Evolutionary conservation across 2,888 invertebrate species (phyloP), one percentile per base, ranked within the genome.

Genomic region (Tetanocera ferruginea): DNA sequence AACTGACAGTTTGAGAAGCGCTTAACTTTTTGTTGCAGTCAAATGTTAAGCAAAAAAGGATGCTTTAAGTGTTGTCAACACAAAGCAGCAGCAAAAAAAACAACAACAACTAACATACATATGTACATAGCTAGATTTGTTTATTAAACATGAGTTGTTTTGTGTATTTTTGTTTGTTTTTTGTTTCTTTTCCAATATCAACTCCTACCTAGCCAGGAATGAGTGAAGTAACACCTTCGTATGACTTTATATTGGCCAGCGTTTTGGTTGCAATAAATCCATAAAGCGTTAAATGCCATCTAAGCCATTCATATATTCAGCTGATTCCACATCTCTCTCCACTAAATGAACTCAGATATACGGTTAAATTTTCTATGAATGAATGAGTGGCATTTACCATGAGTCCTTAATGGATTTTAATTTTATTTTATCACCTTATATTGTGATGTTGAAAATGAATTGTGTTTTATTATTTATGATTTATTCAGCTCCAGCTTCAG

Each of bases 201-300:
- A n/a, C 31, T 34, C 14, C n/a, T 34, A 64, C 34, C 19, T n/a
- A 11, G 34, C 34, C 3, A 34, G n/a, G 34, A 5, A 6, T 8
- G 28, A 31, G 64, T 64, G 14, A 23, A 55, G 34, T 64, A 34
- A 64, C 64, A 14, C 28, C 31, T 64, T 64, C n/a, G 60, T 23
- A 31, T 34, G 3, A 0, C n/a, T 11, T 2, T 11, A 23, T 17
- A 34, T 28, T 64, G 34, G 17, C 31, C 14, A 9, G 5, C 11
- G 60, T 25, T 67, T 49, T 43, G 19, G 28, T 25, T 4, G 67
- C 66, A 75, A 75, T 75, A 75, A 75, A 75, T 75, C 75, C 75
- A 60, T 60, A 72, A 60, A 72, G 72, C 72, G 37, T 73, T 73
- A 73, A 60, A 73, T 60, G 73, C 62, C 9, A 11, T 31, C 49